Conservation (phyloP, 2,113 vertebrate species). For the Egretta garzetta region DNA sequence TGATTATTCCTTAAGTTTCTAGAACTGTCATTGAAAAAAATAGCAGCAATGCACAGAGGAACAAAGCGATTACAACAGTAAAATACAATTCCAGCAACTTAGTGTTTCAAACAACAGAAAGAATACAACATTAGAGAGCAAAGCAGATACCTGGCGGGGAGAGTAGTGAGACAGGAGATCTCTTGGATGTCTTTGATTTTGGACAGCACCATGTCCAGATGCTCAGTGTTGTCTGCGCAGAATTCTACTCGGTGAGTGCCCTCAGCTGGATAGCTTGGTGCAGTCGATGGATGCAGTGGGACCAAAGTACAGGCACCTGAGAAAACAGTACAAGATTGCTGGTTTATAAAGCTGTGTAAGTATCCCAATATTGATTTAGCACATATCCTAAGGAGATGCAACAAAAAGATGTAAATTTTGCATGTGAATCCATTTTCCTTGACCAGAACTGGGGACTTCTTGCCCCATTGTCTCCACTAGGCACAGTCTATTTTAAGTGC, state of each 20-base stretch:
- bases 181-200: constrained; percentile 73
- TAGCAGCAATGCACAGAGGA: background rate
- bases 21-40: background rate
- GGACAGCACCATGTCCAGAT: constrained; percentile 73
- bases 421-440: background rate
- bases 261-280: constrained; percentile 37
- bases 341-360: background rate
- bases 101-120: background rate
- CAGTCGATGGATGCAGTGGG: constrained; percentile 70
- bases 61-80: background rate
- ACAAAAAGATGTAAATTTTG: background rate
- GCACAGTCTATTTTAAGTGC: background rate
- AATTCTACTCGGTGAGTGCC: constrained; percentile 85
- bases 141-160: constrained; percentile 77
- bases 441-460: background rate
- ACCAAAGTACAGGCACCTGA: constrained; percentile 65
- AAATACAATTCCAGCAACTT: background rate
- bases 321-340: background rate
- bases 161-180: constrained; percentile 67
- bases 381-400: background rate
- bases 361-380: background rate
- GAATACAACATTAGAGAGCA: background rate
- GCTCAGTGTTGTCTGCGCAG: constrained; percentile 49
- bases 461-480: background rate
- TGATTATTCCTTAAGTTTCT: background rate